Evolutionary conservation across 2,888 invertebrate species (phyloP).

Genomic region (Patella ulyssiponensis): DNA sequence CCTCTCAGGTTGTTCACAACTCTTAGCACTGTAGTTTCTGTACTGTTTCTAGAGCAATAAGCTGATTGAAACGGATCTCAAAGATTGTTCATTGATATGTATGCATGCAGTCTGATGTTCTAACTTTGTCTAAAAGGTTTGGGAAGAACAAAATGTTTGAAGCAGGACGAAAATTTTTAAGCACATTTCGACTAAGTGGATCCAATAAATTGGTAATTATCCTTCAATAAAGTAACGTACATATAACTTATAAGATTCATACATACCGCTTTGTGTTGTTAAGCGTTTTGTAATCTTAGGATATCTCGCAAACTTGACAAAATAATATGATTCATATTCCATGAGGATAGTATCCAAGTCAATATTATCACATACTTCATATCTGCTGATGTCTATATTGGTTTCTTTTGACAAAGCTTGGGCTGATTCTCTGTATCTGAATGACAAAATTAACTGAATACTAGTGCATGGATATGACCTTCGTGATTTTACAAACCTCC

Average conservation of each 20-base stretch:
- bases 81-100: too few relatives aligned
- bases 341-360: constrained; percentile 89
- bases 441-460: constrained; percentile 18
- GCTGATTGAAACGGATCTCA: too few relatives aligned
- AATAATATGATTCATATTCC: constrained; percentile 90
- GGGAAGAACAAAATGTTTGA: too few relatives aligned
- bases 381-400: constrained; percentile 77
- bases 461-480: background rate
- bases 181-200: too few relatives aligned
- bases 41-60: too few relatives aligned
- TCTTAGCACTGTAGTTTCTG: too few relatives aligned
- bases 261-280: constrained; percentile 65
- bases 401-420: constrained; percentile 82
- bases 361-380: constrained; percentile 88
- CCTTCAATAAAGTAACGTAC: too few relatives aligned
- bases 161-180: too few relatives aligned
- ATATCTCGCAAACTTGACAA: constrained; percentile 87
- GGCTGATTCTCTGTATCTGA: constrained; percentile 78
- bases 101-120: too few relatives aligned
- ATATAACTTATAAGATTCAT: background rate
- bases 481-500: background rate
- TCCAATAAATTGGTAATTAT: too few relatives aligned
- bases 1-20: too few relatives aligned
- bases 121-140: too few relatives aligned
- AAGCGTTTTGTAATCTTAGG: constrained; percentile 83